Evolutionary conservation across 2,797 vertebrate species (phyloP).

Genomic region (Mormyrops boulengeri): DNA sequence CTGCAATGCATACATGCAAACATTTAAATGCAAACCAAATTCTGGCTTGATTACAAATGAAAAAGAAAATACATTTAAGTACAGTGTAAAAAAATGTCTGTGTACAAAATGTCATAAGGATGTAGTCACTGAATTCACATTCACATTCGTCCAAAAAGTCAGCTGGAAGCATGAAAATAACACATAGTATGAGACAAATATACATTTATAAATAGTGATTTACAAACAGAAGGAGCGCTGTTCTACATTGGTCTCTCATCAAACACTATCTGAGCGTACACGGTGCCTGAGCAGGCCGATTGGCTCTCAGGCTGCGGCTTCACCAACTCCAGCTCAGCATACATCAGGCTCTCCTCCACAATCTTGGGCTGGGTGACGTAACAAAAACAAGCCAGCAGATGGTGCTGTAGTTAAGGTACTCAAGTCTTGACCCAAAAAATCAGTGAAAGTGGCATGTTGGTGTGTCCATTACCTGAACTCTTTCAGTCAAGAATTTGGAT

Average conservation of each 20-base stretch:
- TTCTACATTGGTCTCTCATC: constrained; percentile 76
- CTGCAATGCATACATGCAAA: constrained; percentile 6
- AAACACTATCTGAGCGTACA: constrained; percentile 93
- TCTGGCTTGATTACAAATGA: constrained; percentile 1
- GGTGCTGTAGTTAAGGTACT: background rate
- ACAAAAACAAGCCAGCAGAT: background rate
- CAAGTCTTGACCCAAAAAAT: background rate
- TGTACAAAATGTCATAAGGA: constrained; percentile 30
- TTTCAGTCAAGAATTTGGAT: background rate
- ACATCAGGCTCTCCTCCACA: constrained; percentile 86
- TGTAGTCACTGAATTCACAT: background rate
- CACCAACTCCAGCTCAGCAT: constrained; percentile 88
- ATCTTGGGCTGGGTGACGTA: constrained; percentile 60
- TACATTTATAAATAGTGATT: constrained; percentile 51
- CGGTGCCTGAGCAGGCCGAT: constrained; percentile 65
- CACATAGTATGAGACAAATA: constrained; percentile 33
- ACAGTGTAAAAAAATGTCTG: background rate
- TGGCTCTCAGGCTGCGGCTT: constrained; percentile 72
- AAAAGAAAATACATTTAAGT: background rate
- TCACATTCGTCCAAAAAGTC: constrained; percentile 19
- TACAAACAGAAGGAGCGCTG: background rate
- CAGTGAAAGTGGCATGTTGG: background rate
- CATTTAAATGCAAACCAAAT: background rate
- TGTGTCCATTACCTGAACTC: background rate
- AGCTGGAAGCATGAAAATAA: background rate